phyloP scores from a whole-genome alignment of 2,797 vertebrate species.

The Triplophysa bombifrons region DNA sequence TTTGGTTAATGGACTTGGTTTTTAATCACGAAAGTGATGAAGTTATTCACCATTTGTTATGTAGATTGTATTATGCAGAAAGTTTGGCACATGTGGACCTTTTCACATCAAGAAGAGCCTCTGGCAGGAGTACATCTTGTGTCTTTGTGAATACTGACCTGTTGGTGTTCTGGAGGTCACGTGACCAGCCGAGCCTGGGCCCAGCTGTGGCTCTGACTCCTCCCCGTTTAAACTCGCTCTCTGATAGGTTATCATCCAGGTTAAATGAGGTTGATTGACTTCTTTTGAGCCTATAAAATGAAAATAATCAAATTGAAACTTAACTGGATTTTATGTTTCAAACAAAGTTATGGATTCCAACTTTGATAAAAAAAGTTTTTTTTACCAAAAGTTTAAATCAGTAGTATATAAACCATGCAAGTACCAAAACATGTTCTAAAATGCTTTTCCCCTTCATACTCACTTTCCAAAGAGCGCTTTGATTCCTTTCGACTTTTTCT shows the following conservation, averaged over 20 bases:
- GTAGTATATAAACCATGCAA: background rate
- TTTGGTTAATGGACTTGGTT: background rate
- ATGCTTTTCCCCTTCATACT: constrained; percentile 58
- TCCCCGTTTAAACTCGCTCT: constrained; percentile 92
- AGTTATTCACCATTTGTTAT: background rate
- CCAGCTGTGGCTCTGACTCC: constrained; percentile 95
- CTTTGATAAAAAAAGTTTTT: too few species aligned
- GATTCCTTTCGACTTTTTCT: constrained; percentile 93
- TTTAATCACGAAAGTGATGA: background rate
- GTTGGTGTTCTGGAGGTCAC: constrained; percentile 87
- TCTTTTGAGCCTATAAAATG: constrained; percentile 82
- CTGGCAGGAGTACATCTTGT: background rate
- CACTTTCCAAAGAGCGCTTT: constrained; percentile 95
- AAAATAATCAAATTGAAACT: background rate
- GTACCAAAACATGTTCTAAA: background rate
- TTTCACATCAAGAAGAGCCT: constrained; percentile 5
- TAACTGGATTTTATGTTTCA: too few species aligned
- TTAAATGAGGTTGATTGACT: constrained; percentile 97
- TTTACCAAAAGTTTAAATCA: background rate
- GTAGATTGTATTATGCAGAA: background rate
- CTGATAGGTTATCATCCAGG: constrained; percentile 89
- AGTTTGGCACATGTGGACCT: background rate
- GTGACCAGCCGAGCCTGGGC: constrained; percentile 94
- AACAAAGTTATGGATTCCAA: too few species aligned
- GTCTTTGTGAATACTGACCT: constrained; percentile 71